These are phyloP conservation scores for Tenthredo livida DNA, from an alignment of 2,888 invertebrate genomes.

Conservation along the genomic window DNA sequence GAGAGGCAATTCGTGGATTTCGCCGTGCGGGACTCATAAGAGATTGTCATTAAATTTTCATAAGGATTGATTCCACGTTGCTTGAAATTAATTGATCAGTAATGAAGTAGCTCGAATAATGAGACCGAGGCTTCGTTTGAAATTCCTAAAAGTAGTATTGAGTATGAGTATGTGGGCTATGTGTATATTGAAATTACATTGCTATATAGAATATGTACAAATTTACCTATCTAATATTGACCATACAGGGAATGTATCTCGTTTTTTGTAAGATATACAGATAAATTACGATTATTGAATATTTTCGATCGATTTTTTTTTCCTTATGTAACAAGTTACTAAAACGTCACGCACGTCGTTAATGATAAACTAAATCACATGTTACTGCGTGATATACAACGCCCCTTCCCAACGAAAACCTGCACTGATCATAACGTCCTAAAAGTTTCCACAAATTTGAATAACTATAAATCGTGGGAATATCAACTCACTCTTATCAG, in stretches of 20 bases:
- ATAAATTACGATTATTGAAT: constrained; percentile 38
- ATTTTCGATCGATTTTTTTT: constrained; percentile 33
- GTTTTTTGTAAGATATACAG: constrained; percentile 21
- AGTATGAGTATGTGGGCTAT: constrained; percentile 1
- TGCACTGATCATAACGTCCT: not conserved
- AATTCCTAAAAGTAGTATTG: constrained; percentile 32
- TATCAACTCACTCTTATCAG: constrained; percentile 10
- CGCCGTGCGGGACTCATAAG: too few relatives aligned
- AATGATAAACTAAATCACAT: constrained; percentile 10
- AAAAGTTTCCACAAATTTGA: not conserved
- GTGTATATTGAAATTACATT: constrained; percentile 15
- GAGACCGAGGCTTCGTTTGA: not conserved
- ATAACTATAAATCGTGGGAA: constrained; percentile 10
- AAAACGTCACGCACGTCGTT: not conserved
- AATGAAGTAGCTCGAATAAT: not conserved
- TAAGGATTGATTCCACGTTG: not conserved
- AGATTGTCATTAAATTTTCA: too few relatives aligned
- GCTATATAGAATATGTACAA: constrained; percentile 65
- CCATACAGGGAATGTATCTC: constrained; percentile 75
- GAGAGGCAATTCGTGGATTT: too few relatives aligned
- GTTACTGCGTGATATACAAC: not conserved
- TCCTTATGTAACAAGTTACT: not conserved
- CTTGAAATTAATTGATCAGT: not conserved
- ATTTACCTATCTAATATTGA: constrained; percentile 76
- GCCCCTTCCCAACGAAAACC: not conserved